phyloP scores from a whole-genome alignment of 2,888 invertebrate species.

The Pandemis cinnamomeana region DNA sequence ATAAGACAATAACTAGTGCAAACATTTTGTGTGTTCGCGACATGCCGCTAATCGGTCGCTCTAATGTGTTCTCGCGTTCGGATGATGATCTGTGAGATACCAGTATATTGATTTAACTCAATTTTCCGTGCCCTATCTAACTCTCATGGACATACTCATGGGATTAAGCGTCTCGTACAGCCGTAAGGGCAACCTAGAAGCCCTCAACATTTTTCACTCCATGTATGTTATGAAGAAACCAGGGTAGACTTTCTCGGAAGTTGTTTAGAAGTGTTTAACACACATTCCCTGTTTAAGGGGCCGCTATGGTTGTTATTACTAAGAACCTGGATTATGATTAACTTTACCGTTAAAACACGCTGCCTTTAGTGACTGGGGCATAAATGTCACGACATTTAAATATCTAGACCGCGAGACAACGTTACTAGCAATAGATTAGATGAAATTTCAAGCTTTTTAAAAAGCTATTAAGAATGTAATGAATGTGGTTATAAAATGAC shows the following conservation, averaged over 20 bases:
- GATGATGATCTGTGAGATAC: conserved; percentile 41
- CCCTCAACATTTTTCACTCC: conserved; percentile 35
- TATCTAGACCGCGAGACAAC: conserved; percentile 56
- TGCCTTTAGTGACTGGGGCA: conserved; percentile 50
- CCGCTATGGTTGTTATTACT: conserved; percentile 51
- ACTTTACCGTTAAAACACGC: conserved; percentile 57
- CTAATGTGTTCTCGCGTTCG: conserved; percentile 45
- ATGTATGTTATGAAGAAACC: conserved; percentile 38
- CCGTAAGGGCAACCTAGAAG: conserved; percentile 18
- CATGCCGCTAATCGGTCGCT: conserved; percentile 50
- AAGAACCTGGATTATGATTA: conserved; percentile 57
- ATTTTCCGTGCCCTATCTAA: neutral
- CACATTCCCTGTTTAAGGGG: conserved; percentile 65
- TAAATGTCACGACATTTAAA: conserved; percentile 55
- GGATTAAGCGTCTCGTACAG: neutral
- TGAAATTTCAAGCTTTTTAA: conserved; percentile 56
- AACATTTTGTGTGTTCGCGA: conserved; percentile 51
- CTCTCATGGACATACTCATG: neutral
- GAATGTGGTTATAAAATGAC: conserved; percentile 52
- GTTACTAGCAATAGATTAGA: conserved; percentile 56
- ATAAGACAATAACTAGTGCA: conserved; percentile 50
- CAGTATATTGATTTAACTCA: conserved; percentile 22
- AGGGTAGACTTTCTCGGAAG: conserved; percentile 59
- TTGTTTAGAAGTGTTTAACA: conserved; percentile 64
- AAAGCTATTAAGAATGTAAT: conserved; percentile 46